phyloP scores from a whole-genome alignment of 1,140 invertebrate species.

The Geopemphigus sp. region DNA sequence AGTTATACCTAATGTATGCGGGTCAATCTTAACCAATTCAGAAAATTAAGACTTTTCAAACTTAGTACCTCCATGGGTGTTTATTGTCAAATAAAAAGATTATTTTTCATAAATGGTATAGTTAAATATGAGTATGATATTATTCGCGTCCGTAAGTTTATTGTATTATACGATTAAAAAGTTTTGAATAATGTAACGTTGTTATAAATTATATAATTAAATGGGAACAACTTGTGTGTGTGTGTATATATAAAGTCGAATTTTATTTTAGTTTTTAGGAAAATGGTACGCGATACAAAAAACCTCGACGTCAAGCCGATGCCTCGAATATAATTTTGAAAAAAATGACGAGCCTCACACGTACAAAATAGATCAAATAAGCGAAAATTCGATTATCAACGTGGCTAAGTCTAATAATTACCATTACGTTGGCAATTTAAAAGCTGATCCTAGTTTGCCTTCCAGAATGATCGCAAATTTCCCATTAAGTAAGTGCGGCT shows the following conservation, averaged over 20 bases:
- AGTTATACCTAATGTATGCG: too few species aligned
- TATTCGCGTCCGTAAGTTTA: too few species aligned
- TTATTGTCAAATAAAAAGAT: too few species aligned
- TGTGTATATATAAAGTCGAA: too few species aligned
- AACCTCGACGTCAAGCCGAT: conserved; percentile 75
- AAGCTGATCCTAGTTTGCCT: conserved; percentile 65
- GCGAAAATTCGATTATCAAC: conserved; percentile 67
- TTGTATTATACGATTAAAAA: too few species aligned
- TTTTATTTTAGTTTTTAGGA: conserved; percentile 67
- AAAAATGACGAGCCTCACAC: conserved; percentile 65
- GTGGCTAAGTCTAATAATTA: conserved; percentile 63
- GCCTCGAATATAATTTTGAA: conserved; percentile 76
- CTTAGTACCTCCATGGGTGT: too few species aligned
- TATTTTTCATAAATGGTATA: too few species aligned
- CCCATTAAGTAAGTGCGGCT: conserved; percentile 71
- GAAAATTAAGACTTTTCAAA: too few species aligned
- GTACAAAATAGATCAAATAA: conserved; percentile 70
- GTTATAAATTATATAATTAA: conserved; percentile 53
- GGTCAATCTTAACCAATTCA: too few species aligned
- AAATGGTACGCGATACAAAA: conserved; percentile 82
- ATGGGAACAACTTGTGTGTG: too few species aligned
- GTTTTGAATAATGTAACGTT: too few species aligned
- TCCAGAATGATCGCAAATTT: conserved; percentile 72
- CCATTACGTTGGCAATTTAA: conserved; percentile 70
- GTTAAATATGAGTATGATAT: too few species aligned